A percentile compares a stretch with the other conserved stretches of the same genome.
Conservation (phyloP, 2,797 vertebrate genomes). For the Megalops cyprinoides region DNA sequence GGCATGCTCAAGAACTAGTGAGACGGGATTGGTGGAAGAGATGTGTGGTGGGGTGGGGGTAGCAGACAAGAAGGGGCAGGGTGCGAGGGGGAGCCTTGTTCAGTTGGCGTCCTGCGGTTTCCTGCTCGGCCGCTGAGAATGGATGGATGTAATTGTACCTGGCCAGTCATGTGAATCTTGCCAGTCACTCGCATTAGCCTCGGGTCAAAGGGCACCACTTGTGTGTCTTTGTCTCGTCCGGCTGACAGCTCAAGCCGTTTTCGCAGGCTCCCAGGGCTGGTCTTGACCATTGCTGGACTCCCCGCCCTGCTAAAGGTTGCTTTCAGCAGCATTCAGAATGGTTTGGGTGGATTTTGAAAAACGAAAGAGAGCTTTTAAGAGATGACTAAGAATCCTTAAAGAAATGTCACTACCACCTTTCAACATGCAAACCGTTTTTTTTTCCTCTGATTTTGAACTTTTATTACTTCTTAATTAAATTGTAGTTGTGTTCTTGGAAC, state of each 20-base stretch:
- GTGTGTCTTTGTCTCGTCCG: constrained; percentile 39
- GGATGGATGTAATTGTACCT: constrained; percentile 47
- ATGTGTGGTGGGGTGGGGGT: background rate
- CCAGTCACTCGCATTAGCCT: constrained; percentile 39
- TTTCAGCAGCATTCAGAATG: background rate
- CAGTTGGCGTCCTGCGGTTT: background rate
- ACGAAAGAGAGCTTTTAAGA: background rate
- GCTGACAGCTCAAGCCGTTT: constrained; percentile 38
- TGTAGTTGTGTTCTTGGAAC: background rate
- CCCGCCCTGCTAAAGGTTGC: background rate
- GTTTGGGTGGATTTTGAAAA: background rate
- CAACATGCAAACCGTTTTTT: background rate
- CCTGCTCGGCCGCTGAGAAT: constrained; percentile 29
- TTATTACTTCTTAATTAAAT: background rate
- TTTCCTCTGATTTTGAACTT: background rate
- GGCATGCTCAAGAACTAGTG: too few relatives aligned
- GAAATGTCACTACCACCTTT: background rate
- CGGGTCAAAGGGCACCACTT: constrained; percentile 39
- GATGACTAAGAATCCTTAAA: too few relatives aligned
- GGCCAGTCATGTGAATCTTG: constrained; percentile 52
- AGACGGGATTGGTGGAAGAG: background rate
- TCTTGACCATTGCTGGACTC: background rate
- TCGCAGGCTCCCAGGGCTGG: constrained; percentile 20
- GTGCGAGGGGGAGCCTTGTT: background rate
- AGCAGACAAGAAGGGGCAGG: background rate